phyloP scores from a whole-genome alignment of 1,140 invertebrate species.

The Polypedilum vanderplanki region DNA sequence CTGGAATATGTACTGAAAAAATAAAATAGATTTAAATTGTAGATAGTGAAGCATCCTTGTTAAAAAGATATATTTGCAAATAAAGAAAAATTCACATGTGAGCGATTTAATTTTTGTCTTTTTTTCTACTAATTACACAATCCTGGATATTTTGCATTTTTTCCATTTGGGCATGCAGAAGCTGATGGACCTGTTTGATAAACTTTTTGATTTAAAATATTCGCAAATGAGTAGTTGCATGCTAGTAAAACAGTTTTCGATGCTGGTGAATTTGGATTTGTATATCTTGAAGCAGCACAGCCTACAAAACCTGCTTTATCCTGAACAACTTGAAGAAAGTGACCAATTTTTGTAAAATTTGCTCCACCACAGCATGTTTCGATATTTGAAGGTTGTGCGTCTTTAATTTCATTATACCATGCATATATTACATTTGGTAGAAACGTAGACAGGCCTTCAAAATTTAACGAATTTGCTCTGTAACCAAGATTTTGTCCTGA shows the following conservation, averaged over 20 bases:
- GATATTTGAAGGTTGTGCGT: not conserved
- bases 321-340: conserved; percentile 38
- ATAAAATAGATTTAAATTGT: not conserved
- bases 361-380: not conserved
- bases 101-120: too few species aligned
- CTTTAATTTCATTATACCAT: conserved; percentile 23
- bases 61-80: conserved; percentile 39
- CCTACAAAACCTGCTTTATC: conserved; percentile 39
- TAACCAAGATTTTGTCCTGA: conserved; percentile 40
- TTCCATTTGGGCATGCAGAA: conserved; percentile 38
- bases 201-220: conserved; percentile 38
- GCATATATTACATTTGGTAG: not conserved
- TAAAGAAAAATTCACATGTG: not conserved
- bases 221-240: conserved; percentile 41
- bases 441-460: not conserved
- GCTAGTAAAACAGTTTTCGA: conserved; percentile 19
- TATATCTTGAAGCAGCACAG: conserved; percentile 38
- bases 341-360: conserved; percentile 35
- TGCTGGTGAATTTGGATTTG: not conserved
- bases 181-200: conserved; percentile 38
- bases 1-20: not conserved
- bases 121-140: conserved; percentile 34
- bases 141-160: conserved; percentile 37
- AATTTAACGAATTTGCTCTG: not conserved
- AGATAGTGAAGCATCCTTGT: conserved; percentile 30